Evolutionary conservation across 30 jellyfish, hydroid and myxozoan species (phyloP).

Genomic region (Aurelia sp.): DNA sequence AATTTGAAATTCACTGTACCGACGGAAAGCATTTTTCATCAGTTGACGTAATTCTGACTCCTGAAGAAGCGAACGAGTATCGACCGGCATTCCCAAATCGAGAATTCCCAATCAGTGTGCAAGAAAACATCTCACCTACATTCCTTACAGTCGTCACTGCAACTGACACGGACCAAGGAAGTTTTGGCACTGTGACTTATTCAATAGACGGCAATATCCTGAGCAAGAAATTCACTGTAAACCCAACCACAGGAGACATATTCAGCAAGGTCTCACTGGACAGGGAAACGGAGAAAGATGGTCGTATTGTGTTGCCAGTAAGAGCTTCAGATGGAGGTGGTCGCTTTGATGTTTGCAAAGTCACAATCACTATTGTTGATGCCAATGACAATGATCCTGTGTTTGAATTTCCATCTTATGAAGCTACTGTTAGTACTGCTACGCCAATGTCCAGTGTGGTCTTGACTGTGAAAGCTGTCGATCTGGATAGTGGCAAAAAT

Average conservation of each 20-base stretch:
- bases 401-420: slow-evolving; percentile 86
- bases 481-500: slow-evolving; percentile 86
- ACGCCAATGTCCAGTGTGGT: slow-evolving; percentile 71
- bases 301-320: slow-evolving; percentile 56
- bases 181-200: slow-evolving; percentile 53
- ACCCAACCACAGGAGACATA: slow-evolving; percentile 69
- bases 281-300: slow-evolving; percentile 72
- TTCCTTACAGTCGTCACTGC: slow-evolving; percentile 71
- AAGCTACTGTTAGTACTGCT: slow-evolving; percentile 71
- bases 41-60: slow-evolving; percentile 33
- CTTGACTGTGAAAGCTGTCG: slow-evolving; percentile 80
- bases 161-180: slow-evolving; percentile 63
- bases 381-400: slow-evolving; percentile 94
- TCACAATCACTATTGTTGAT: slow-evolving; percentile 71
- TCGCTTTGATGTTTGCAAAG: slow-evolving; percentile 62
- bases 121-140: slow-evolving; percentile 60
- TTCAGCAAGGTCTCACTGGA: slow-evolving; percentile 80
- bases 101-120: slow-evolving; percentile 23
- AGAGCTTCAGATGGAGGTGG: slow-evolving; percentile 97
- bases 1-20: slow-evolving; percentile 68
- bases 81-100: slow-evolving; percentile 23
- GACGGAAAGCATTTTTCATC: slow-evolving; percentile 74
- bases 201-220: slow-evolving; percentile 58
- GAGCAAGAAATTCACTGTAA: slow-evolving; percentile 35
- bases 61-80: slow-evolving; percentile 51